Base-by-base conservation (phyloP, 2,888 invertebrate species). In the Antitype chi region DNA sequence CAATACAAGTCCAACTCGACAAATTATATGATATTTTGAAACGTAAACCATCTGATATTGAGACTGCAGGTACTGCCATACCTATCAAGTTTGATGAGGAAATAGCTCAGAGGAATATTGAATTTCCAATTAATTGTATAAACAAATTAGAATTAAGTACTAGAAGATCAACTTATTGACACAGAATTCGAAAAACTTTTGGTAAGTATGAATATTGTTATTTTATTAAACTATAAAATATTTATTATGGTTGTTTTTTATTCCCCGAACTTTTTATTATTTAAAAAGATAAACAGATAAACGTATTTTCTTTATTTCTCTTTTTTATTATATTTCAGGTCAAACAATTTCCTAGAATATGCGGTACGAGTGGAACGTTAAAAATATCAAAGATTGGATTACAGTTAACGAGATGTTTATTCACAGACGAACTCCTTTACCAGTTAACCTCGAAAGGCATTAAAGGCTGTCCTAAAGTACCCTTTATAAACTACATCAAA, bases 121-220 rank as follows among this genome's bases (percentile, higher is more conserved):
- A 60, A 60, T 70, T 70, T 70, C 70, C 70, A 70, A 70, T 70
- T 11, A 70, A 70, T 70, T 60, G n/a, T 70, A 47, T 70, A 70
- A 60, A 70, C 11, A 60, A 70, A 2, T 60, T 57, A 68, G 52
- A 70, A 70, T 70, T n/a, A n/a, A n/a, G n/a, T 70, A 70, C 49
- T 60, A 70, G 70, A 70, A 70, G 70, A 82, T 89, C 87, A 64
- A 87, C 85, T 73, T 78, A 68, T 23, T 70, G 57, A 70, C 57
- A 23, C 69, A 23, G 57, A 70, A 4, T 70, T 57, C 69, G 57
- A 70, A 70, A 70, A 70, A 6, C 13, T 70, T 70, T 70, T 70
- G 69, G 57, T 70, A 38, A 38, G 38, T 5, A 43, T 57, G 25
- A 4, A 52, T 52, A 32, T 23, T 32, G 15, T 23, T 4, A 67